Percentiles rank a stretch among this genome's conserved stretches.
These are phyloP conservation scores for Hemichromis elongatus DNA, from an alignment of 2,113 vertebrate species.

Conservation along the genomic window DNA sequence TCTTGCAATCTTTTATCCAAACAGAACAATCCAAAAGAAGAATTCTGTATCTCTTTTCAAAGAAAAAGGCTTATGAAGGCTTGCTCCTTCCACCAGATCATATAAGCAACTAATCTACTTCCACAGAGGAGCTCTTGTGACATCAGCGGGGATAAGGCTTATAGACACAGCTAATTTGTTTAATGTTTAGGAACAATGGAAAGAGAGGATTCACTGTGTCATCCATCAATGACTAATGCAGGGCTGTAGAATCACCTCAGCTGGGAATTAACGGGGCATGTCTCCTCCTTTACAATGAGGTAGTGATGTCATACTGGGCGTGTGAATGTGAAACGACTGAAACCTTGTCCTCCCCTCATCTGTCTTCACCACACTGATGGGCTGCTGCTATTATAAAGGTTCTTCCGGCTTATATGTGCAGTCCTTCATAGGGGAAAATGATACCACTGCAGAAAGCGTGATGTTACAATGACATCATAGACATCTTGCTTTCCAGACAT, in stretches of 20 bases:
- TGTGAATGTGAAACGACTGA: neutral
- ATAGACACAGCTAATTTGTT: constrained; percentile 44
- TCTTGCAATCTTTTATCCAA: constrained; percentile 7
- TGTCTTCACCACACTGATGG: neutral
- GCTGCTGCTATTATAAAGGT: neutral
- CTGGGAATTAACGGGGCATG: constrained; percentile 22
- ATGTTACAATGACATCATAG: neutral
- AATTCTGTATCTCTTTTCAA: neutral
- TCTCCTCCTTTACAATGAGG: neutral
- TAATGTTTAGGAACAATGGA: constrained; percentile 38
- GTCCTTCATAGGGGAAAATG: neutral
- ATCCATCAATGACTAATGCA: constrained; percentile 49
- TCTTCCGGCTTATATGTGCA: neutral
- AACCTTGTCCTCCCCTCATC: neutral
- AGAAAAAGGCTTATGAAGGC: neutral
- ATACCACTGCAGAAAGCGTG: neutral
- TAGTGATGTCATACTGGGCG: neutral
- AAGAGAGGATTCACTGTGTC: constrained; percentile 20
- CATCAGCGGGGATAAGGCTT: constrained; percentile 21
- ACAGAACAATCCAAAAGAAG: neutral
- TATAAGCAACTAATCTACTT: constrained; percentile 30
- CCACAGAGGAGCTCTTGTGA: constrained; percentile 10
- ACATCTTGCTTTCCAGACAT: neutral
- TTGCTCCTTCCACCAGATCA: constrained; percentile 33
- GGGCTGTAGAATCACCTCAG: constrained; percentile 6